Percentiles rank a stretch among this genome's conserved stretches.
These are phyloP conservation scores for Marmota monax DNA, from an alignment of 2,113 vertebrate genomes.

Conservation along the genomic window DNA sequence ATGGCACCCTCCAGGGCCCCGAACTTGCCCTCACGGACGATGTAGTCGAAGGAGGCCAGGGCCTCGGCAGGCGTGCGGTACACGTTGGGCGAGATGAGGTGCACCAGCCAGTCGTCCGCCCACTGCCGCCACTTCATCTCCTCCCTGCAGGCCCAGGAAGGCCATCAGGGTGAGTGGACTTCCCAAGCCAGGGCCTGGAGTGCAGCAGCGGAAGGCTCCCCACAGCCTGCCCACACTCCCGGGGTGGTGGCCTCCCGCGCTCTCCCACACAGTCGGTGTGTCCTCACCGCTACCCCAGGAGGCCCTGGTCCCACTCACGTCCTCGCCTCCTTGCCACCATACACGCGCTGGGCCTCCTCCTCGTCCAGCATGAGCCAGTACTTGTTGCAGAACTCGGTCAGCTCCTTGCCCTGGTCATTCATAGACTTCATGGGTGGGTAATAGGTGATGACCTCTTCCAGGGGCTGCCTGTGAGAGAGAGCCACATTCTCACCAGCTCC, in stretches of 20 bases:
- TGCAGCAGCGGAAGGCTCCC: not conserved
- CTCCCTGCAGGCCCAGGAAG: conserved; percentile 87
- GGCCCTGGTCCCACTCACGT: conserved; percentile 87
- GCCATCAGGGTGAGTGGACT: not conserved
- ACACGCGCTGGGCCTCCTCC: conserved; percentile 86
- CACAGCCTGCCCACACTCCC: too few species aligned
- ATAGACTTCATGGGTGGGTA: conserved; percentile 93
- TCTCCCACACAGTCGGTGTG: not conserved
- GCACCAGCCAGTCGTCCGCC: conserved; percentile 97
- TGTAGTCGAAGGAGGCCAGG: conserved; percentile 97
- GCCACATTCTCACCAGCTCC: conserved; percentile 39
- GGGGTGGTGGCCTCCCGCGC: rapidly evolving
- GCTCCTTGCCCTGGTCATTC: conserved; percentile 94
- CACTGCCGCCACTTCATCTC: conserved; percentile 98
- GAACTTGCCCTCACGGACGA: conserved; percentile 97
- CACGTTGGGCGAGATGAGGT: conserved; percentile 98
- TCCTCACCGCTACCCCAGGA: rapidly evolving
- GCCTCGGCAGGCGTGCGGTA: conserved; percentile 95
- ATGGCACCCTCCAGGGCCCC: conserved; percentile 93
- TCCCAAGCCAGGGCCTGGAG: not conserved
- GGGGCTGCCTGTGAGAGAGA: conserved; percentile 87
- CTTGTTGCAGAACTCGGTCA: conserved; percentile 95
- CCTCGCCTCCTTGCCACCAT: conserved; percentile 91
- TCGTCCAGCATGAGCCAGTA: conserved; percentile 98
- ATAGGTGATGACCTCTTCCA: conserved; percentile 91